A percentile compares a stretch with the other conserved stretches of the same genome.
phyloP scores from a whole-genome alignment of 2,888 invertebrate genomes.

The Diploptera punctata region DNA sequence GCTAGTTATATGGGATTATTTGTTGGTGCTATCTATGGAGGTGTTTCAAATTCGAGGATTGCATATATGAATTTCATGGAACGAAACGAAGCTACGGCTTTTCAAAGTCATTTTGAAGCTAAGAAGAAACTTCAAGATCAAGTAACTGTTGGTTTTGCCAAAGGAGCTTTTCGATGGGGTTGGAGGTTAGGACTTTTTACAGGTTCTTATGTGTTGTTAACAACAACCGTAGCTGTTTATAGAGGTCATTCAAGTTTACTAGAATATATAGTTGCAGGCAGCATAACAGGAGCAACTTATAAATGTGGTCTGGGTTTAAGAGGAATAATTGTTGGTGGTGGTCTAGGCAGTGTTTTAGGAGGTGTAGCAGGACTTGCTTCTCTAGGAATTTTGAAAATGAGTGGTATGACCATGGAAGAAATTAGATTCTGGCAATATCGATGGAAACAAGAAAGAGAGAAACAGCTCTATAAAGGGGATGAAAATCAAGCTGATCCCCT shows the following conservation, averaged over 20 bases:
- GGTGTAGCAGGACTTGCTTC: conserved; percentile 64
- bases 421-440: conserved; percentile 66
- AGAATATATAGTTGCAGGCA: conserved; percentile 72
- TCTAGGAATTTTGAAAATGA: conserved; percentile 60
- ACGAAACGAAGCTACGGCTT: conserved; percentile 47
- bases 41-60: conserved; percentile 57
- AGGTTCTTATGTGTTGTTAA: conserved; percentile 69
- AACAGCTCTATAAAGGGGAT: not conserved
- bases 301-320: conserved; percentile 72
- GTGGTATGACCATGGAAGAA: conserved; percentile 69
- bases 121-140: conserved; percentile 71
- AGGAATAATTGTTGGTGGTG: conserved; percentile 70
- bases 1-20: conserved; percentile 65
- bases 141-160: conserved; percentile 71
- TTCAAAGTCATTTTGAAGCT: conserved; percentile 47
- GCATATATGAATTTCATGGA: conserved; percentile 47
- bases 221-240: conserved; percentile 70
- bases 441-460: conserved; percentile 53
- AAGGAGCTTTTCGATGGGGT: conserved; percentile 74
- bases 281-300: conserved; percentile 68
- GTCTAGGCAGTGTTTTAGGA: conserved; percentile 69
- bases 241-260: conserved; percentile 68
- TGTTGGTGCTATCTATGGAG: conserved; percentile 70
- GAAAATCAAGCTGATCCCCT: too few species aligned
- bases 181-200: conserved; percentile 73